These are phyloP conservation scores for Callimorpha dominula DNA, from an alignment of 2,888 invertebrate genomes.

Conservation along the genomic window DNA sequence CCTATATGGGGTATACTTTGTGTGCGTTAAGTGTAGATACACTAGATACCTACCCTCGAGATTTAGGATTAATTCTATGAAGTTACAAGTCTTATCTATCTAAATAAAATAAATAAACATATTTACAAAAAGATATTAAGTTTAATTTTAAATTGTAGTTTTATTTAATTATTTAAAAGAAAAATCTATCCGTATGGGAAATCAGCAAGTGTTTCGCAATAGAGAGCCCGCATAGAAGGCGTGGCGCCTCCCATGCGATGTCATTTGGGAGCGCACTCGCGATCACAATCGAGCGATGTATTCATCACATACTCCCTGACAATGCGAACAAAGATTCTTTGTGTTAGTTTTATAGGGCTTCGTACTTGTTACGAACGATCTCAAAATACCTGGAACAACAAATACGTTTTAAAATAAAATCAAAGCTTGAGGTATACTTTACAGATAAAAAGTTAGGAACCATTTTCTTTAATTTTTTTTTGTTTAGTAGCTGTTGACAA, in stretches of 20 bases:
- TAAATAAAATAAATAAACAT: background rate
- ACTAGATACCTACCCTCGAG: background rate
- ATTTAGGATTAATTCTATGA: background rate
- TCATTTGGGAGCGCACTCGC: conserved; percentile 61
- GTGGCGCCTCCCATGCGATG: conserved; percentile 69
- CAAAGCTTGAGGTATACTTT: background rate
- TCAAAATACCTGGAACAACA: conserved; percentile 3
- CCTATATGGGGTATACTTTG: too few species aligned
- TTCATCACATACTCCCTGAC: conserved; percentile 20
- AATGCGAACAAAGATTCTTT: conserved; percentile 27
- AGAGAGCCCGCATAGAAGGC: conserved; percentile 67
- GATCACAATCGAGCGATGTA: conserved; percentile 29
- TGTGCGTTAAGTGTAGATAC: background rate
- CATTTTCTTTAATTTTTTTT: too few species aligned
- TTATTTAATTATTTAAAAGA: conserved; percentile 47
- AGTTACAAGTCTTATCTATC: background rate
- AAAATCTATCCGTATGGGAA: conserved; percentile 68
- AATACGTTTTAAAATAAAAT: background rate
- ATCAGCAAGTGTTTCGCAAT: conserved; percentile 54
- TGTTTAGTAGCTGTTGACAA: too few species aligned
- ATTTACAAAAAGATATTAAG: too few species aligned
- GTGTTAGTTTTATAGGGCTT: conserved; percentile 16
- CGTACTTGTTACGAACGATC: background rate
- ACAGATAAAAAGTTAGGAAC: too few species aligned
- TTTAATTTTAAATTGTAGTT: background rate